Percentiles rank a stretch among this genome's conserved stretches.
Evolutionary conservation across 2,888 invertebrate genomes (phyloP).

Genomic region (Athalia rosae): DNA sequence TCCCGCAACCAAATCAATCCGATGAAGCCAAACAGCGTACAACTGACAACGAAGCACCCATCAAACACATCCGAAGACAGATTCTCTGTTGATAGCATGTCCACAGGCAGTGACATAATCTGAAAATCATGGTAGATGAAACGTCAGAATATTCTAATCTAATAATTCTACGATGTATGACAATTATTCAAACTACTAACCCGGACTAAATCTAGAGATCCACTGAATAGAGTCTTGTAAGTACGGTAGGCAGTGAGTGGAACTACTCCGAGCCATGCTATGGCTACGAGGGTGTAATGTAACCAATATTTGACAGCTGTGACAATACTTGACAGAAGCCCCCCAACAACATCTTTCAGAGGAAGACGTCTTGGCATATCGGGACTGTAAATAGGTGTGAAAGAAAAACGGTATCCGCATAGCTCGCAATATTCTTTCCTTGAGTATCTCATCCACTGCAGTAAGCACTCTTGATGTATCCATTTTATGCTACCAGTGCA

Average conservation of each 20-base stretch:
- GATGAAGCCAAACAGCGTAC: slow-evolving; percentile 96
- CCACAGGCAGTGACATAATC: slow-evolving; percentile 89
- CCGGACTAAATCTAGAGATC: slow-evolving; percentile 87
- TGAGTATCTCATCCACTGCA: slow-evolving; percentile 99
- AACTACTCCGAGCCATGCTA: slow-evolving; percentile 98
- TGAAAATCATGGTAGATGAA: slow-evolving; percentile 66
- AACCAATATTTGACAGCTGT: slow-evolving; percentile 97
- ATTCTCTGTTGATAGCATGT: slow-evolving; percentile 95
- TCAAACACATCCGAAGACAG: slow-evolving; percentile 95
- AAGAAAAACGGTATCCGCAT: slow-evolving; percentile 97
- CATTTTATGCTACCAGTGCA: slow-evolving; percentile 99
- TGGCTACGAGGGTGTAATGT: slow-evolving; percentile 96
- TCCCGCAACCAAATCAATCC: slow-evolving; percentile 98
- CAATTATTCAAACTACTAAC: slow-evolving; percentile 55
- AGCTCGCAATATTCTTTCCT: slow-evolving; percentile 99
- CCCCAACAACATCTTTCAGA: slow-evolving; percentile 92
- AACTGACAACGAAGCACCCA: slow-evolving; percentile 97
- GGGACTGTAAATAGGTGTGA: slow-evolving; percentile 99
- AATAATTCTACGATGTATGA: not conserved
- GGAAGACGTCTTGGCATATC: slow-evolving; percentile 99
- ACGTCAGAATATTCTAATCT: slow-evolving; percentile 25
- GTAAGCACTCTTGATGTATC: slow-evolving; percentile 98
- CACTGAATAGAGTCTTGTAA: slow-evolving; percentile 94
- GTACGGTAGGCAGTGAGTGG: slow-evolving; percentile 97
- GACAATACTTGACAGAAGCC: slow-evolving; percentile 90